Base-by-base conservation (phyloP, 1,140 invertebrate genomes). In the Holcopasites calliopsidis region DNA sequence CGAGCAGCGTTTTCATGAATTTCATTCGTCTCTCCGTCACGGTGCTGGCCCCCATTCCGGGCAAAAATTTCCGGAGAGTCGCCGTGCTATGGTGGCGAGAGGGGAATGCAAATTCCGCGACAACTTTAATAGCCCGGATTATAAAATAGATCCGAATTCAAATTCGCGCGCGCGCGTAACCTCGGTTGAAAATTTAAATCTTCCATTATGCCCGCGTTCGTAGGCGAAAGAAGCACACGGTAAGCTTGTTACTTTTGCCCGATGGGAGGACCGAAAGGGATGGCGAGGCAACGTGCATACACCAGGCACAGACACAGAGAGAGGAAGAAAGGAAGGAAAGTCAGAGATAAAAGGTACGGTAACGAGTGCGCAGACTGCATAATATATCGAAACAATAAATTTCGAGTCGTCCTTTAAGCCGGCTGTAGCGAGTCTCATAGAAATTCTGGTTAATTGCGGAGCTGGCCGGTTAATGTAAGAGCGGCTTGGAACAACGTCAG, bases 121-220 rank as follows among this genome's bases (percentile, higher is more conserved):
- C 74, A 80, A 80, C 80, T 80, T 82, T 82, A 82, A 80, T 82
- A 80, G 68, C 74, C 68, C 55, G 74, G 74, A 77, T 80, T 82
- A 82, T 80, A 80, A 82, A 81, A 81, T 68, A 68, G 76, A 83
- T 83, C 80, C 80, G 42, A 83, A 82, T 73, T 74, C 68, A 73
- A 47, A 82, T 78, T 47, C 54, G 74, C 47, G 31, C 47, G 60
- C 55, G 74, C 28, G 74, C 42, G 66, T 57, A 60, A 49, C 65
- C 35, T 33, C 26, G 44, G 42, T 72, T 75, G 76, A 68, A 82
- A 79, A 83, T 83, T 83, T 82, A 83, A 83, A 83, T 83, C 80
- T 79, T 78, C 65, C 79, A 82, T 82, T 83, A 76, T 83, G 61
- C 31, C 44, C 35, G 65, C 44, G 68, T 61, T 64, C 54, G 50